Base-by-base conservation (phyloP, 2,888 invertebrate genomes). In the Eupithecia subumbrata region DNA sequence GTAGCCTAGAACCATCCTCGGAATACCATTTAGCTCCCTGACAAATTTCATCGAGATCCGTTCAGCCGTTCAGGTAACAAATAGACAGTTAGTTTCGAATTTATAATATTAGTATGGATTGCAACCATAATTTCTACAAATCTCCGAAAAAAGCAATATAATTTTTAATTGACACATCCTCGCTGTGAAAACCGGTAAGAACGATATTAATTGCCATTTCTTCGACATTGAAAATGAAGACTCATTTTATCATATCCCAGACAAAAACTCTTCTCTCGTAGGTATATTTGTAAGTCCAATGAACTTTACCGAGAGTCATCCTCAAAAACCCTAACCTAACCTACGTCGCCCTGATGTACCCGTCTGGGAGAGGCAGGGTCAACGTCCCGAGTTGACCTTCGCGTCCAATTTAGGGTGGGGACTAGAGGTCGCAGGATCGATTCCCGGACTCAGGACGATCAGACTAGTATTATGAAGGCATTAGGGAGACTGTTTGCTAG, bases 351-450 rank as follows among this genome's bases (percentile, higher is more conserved):
- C 73, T 22, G 67, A 22, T 0, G 34, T 70, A 52, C 60, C 60
- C 63, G 74, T 72, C 74, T 74, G 66, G 67, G 40, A 14, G 66
- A 34, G 64, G 67, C 67, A 60, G 72, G 37, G 60, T 69, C 64
- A 66, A 40, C 43, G 76, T 72, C 76, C 74, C 5, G 60, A n/a
- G 64, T 14, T 69, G 71, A 71, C 74, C 74, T 74, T 52, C 73
- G 48, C 66, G 72, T 30, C 69, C 69, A 69, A 56, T n/a, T 37
- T 34, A 11, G 63, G 34, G 43, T 40, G 64, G 16, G 30, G 43
- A 43, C 25, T 60, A 45, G 30, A 76, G 69, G 72, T 66, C 75
- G 69, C 43, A 16, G 72, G 69, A 70, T 69, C 45, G 43, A 76
- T 66, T 72, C 69, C 56, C 69, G 9, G 34, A 64, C 34, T 16